Conservation (phyloP, 2,888 invertebrate genomes). For the Cacoxenus indagator region DNA sequence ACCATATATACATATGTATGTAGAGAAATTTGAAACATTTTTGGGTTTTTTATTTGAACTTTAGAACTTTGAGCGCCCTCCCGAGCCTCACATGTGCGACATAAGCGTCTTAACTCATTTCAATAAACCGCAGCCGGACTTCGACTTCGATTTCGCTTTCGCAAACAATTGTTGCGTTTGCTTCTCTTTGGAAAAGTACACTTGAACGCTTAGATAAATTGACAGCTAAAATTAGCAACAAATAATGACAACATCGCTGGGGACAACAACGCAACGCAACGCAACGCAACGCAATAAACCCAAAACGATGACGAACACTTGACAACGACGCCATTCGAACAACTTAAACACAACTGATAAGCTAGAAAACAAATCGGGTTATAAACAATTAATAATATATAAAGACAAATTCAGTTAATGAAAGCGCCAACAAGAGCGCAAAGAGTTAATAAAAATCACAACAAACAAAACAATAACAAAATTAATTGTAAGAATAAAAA, state of each 20-base stretch:
- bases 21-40: no score
- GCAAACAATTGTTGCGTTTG: no score
- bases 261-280: no score
- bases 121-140: no score
- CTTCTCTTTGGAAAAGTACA: no score
- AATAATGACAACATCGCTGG: background rate
- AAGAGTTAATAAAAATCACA: constrained; percentile 23
- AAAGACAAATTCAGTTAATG: background rate
- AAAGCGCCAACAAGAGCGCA: constrained; percentile 22
- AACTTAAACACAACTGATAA: constrained; percentile 44
- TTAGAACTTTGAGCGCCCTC: no score
- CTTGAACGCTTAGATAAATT: no score
- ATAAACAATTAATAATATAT: background rate
- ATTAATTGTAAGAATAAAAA: background rate
- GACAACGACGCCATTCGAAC: background rate
- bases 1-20: no score
- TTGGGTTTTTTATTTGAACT: no score
- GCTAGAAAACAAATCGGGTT: constrained; percentile 28
- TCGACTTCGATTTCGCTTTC: no score
- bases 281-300: background rate
- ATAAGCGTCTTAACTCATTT: no score
- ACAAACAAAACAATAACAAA: background rate
- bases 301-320: background rate
- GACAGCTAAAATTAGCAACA: background rate
- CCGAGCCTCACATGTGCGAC: no score